These are phyloP conservation scores for Margaritifera margaritifera DNA, from an alignment of 2,888 invertebrate genomes.

Conservation along the genomic window DNA sequence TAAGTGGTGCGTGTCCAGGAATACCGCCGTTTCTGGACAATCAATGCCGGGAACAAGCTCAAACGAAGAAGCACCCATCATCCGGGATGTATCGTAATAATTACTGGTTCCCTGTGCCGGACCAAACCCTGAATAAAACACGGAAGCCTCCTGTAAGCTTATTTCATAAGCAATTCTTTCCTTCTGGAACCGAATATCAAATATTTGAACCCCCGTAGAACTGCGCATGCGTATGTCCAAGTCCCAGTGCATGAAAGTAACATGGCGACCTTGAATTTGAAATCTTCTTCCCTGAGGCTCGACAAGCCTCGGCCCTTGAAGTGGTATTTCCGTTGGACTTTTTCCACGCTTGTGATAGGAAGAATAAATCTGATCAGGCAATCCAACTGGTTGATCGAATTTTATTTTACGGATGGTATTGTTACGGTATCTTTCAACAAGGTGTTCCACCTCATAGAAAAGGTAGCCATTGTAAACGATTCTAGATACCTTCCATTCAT, in stretches of 20 bases:
- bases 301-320: conserved; percentile 53
- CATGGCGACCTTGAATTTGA: conserved; percentile 54
- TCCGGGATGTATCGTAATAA: conserved; percentile 54
- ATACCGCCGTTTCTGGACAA: conserved; percentile 64
- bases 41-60: conserved; percentile 65
- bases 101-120: conserved; percentile 50
- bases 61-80: conserved; percentile 57
- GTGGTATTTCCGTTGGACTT: conserved; percentile 39
- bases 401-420: conserved; percentile 20
- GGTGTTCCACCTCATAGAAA: conserved; percentile 47
- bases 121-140: conserved; percentile 60
- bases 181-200: conserved; percentile 60
- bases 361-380: conserved; percentile 44
- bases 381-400: conserved; percentile 20
- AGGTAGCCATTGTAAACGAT: conserved; percentile 59
- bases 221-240: conserved; percentile 60
- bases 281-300: conserved; percentile 64
- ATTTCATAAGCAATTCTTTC: conserved; percentile 65
- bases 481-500: conserved; percentile 52
- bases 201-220: conserved; percentile 56
- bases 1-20: conserved; percentile 52
- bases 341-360: conserved; percentile 49
- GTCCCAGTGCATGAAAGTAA: conserved; percentile 65
- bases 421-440: conserved; percentile 42
- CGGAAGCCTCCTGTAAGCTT: conserved; percentile 59